Evolutionary conservation across 2,797 vertebrate genomes (phyloP), one percentile per base, ranked within the genome.

Genomic region (Aeoliscus strigatus): DNA sequence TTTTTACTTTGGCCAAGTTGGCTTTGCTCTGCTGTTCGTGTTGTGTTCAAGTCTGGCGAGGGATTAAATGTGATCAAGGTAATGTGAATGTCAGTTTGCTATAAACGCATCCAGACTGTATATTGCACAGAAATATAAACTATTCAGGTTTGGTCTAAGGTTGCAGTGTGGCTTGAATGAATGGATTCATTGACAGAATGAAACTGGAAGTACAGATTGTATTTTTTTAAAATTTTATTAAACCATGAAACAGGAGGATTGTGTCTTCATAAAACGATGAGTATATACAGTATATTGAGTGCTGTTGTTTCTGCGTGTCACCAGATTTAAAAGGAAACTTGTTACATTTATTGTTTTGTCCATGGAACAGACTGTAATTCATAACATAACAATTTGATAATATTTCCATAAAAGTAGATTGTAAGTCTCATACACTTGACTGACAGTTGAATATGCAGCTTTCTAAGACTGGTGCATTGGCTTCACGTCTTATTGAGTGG

Each of bases 81-180:
- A 80, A 77, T 73, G 67, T 63, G 66, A 75, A 77, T 72, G 80
- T 84, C 81, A 82, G 77, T 73, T 80, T 68, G 66, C 58, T 77
- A 69, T 87, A 87, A 88, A 87, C 83, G 81, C 53, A 55, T 41
- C 66, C 62, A 60, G 69, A 73, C 42, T 81, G 70, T 82, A 67
- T 79, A 80, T 69, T 69, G 51, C 57, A 65, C 45, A 70, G 52
- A 68, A 66, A 56, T 73, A 53, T 59, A 70, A 58, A 69, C 76
- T 73, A 67, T 51, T n/a, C n/a, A n/a, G n/a, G n/a, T n/a, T n/a
- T n/a, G 53, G 60, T 63, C 25, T 51, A 65, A 73, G 62, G 39
- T 47, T 62, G 43, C 29, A 50, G 58, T 80, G 73, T 56, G 68
- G 57, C 73, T 80, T 75, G 45, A 58, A 50, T 51, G 41, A 67